Base-by-base conservation (phyloP, 1,140 invertebrate genomes). In the Proctacanthus coquilletti region DNA sequence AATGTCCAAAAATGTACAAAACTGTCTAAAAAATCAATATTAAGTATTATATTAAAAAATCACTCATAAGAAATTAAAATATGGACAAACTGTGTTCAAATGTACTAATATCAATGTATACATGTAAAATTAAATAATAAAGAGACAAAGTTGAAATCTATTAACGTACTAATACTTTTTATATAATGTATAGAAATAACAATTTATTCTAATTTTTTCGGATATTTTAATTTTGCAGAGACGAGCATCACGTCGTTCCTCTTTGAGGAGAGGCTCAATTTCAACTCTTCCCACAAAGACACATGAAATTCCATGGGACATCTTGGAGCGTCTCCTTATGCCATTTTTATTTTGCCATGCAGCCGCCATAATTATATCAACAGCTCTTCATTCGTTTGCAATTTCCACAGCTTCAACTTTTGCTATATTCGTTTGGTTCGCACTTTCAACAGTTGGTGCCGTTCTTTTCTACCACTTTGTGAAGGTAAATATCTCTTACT, bases 401-500 rank as follows among this genome's bases (percentile, higher is more conserved):
- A 73, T 83, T 42, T 80, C 77, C 25, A 70, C 75, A 52, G 69
- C 80, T 21, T 78, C 78, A 2, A 76, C 77, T 38, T 77, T 82
- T 49, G 73, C 77, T 2, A 63, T 84, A 1, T 84, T 83, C 56
- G 65, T 82, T 11, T 71, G 77, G 63, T 77, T 82, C 46, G 61
- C 78, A 17, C 62, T 75, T 29, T 68, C 74, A 30, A 77, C 76
- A 18, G 64, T 79, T 38, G 76, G 76, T 8, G 72, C 72, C 2
- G 74, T 82, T 3, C 67, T 81, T 52, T 83, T 82, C 58, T 84
- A 82, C 53, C 80, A 83, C 49, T 83, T 82, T 56, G 64, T 84
- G 27, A 80, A 82, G 74, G 80, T 83, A 64, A 70, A 68, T 61
- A n/a, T n/a, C n/a, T n/a, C 6, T 34, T 42, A 44, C 41, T 42